Percentiles rank a stretch among this genome's conserved stretches.
Evolutionary conservation across 92 coral and sea anemone genomes (phyloP).

Genomic region (Phenganax marumi): DNA sequence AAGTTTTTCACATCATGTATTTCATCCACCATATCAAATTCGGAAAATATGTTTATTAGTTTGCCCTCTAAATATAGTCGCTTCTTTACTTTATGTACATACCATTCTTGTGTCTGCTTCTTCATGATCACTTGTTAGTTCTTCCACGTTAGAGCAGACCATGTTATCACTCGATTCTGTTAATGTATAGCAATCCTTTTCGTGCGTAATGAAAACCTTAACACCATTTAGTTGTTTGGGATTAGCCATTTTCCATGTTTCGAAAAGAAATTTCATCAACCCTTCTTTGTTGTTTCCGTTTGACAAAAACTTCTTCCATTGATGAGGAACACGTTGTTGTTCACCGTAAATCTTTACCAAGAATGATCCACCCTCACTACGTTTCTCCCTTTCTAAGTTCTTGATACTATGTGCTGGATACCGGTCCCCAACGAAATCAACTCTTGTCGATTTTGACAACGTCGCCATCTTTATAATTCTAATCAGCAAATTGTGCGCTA

Average conservation of each 20-base stretch:
- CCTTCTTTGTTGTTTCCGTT: neutral
- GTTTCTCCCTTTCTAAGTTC: slow-evolving; percentile 37
- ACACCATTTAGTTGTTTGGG: neutral
- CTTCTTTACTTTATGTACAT: too few species aligned
- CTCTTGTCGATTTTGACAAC: slow-evolving; percentile 11
- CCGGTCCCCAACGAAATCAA: slow-evolving; percentile 39
- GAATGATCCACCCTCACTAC: slow-evolving; percentile 34
- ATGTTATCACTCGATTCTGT: neutral
- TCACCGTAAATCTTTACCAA: slow-evolving; percentile 32
- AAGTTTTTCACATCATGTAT: too few species aligned
- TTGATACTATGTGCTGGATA: slow-evolving; percentile 45
- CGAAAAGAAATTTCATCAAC: too few species aligned
- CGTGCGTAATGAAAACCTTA: too few species aligned
- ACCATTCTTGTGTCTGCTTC: neutral
- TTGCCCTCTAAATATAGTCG: too few species aligned
- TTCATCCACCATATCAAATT: too few species aligned
- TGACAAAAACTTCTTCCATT: too few species aligned
- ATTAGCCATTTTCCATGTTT: neutral
- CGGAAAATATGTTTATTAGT: too few species aligned
- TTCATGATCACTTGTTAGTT: neutral
- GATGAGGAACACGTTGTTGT: slow-evolving; percentile 36
- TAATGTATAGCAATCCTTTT: neutral
- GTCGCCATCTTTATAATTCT: slow-evolving; percentile 45
- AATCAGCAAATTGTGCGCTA: slow-evolving; percentile 11
- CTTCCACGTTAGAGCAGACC: neutral